Conservation (phyloP, 2,888 invertebrate genomes). For the Cancer borealis region DNA sequence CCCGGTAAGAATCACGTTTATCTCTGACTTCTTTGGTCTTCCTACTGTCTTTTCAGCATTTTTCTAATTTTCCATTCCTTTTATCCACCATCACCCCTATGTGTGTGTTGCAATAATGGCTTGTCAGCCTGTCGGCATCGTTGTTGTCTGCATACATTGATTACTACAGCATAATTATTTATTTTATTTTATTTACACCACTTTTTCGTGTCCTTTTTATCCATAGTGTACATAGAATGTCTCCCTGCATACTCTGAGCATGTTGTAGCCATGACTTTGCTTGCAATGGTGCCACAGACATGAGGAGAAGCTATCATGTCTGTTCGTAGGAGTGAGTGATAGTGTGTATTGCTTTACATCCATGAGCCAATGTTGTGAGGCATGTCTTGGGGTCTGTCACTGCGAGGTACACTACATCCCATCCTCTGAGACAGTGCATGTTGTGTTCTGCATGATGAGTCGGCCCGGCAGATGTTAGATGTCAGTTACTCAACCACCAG, state of each 20-base stretch:
- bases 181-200: neutral
- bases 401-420: neutral
- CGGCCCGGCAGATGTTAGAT: neutral
- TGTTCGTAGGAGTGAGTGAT: neutral
- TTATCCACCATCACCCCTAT: neutral
- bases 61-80: neutral
- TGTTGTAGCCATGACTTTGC: neutral
- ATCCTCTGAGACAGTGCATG: slow-evolving; percentile 9
- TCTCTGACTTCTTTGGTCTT: slow-evolving; percentile 45
- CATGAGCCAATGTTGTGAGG: neutral
- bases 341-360: slow-evolving; percentile 11
- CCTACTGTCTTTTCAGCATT: neutral
- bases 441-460: slow-evolving; percentile 7
- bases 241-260: neutral
- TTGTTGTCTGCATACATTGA: slow-evolving; percentile 26
- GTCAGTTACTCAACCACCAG: neutral
- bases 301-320: neutral
- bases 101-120: slow-evolving; percentile 11
- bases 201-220: neutral
- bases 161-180: neutral
- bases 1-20: slow-evolving; percentile 71
- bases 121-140: slow-evolving; percentile 16
- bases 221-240: slow-evolving; percentile 26
- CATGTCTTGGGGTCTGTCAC: neutral
- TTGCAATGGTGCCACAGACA: neutral